Base-by-base conservation (phyloP, 2,888 invertebrate genomes). In the Aporophyla lueneburgensis region DNA sequence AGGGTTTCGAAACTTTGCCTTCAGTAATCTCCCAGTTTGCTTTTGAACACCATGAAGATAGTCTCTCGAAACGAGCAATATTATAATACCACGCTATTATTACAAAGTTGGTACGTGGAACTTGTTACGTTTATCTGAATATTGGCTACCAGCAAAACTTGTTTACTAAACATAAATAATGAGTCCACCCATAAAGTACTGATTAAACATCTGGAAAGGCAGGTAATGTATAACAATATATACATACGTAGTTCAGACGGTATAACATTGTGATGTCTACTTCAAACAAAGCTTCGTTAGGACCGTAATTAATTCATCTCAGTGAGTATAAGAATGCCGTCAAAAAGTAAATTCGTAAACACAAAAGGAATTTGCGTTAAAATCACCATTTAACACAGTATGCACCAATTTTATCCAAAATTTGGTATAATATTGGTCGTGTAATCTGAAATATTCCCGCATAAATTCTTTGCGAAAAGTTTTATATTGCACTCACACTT, bases 381-480 rank as follows among this genome's bases (percentile, higher is more conserved):
- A n/a, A n/a, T n/a, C n/a, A n/a, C n/a, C n/a, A n/a, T n/a, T n/a
- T n/a, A n/a, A n/a, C n/a, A n/a, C n/a, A n/a, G n/a, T n/a, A n/a
- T n/a, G n/a, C n/a, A n/a, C n/a, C n/a, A n/a, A n/a, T n/a, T n/a
- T n/a, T n/a, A n/a, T n/a, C n/a, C n/a, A n/a, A n/a, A n/a, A n/a
- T n/a, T n/a, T n/a, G n/a, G n/a, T n/a, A n/a, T n/a, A n/a, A n/a
- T n/a, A n/a, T n/a, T n/a, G n/a, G n/a, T n/a, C n/a, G 21, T 1
- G 2, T n/a, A 63, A 33, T 19, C 5, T 19, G 5, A 49, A 65
- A 33, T n/a, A 65, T 1, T 5, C 61, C 61, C 77, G 58, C 85
- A 58, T 21, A 66, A 77, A 83, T 81, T 81, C 68, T 83, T 81
- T 73, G 9, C 12, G 40, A 76, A 80, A 83, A 77, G 43, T 43